phyloP scores from a whole-genome alignment of 2,113 vertebrate genomes.

The Murina feae region DNA sequence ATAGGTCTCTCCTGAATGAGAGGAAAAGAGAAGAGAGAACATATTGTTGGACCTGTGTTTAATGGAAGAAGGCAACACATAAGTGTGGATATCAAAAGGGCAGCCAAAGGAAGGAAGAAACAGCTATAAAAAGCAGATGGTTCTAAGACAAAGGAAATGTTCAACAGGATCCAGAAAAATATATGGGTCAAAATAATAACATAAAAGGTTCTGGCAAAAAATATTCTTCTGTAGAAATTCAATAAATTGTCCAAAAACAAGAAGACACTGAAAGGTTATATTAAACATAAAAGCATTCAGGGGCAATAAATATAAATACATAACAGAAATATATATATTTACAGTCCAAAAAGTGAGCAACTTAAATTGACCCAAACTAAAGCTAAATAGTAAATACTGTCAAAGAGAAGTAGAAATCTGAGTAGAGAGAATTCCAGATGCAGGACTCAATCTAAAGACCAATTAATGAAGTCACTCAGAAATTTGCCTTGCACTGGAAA shows the following conservation, averaged over 20 bases:
- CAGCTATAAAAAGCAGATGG: slow-evolving; percentile 70
- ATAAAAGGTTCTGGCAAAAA: slow-evolving; percentile 39
- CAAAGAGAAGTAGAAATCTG: not conserved
- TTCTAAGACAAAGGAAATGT: slow-evolving; percentile 54
- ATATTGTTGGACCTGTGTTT: not conserved
- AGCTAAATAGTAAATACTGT: not conserved
- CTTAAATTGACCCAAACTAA: not conserved
- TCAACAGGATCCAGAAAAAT: not conserved
- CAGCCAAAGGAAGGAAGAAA: slow-evolving; percentile 71
- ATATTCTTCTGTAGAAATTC: slow-evolving; percentile 9
- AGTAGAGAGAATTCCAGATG: not conserved
- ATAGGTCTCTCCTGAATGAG: not conserved
- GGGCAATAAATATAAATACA: not conserved
- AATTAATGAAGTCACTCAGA: not conserved
- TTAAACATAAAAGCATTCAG: not conserved
- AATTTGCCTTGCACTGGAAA: not conserved
- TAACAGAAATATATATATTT: not conserved
- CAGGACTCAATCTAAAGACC: not conserved
- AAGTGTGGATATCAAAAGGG: slow-evolving; percentile 53
- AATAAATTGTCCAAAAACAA: not conserved
- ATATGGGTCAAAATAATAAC: slow-evolving; percentile 45
- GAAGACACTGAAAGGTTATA: not conserved
- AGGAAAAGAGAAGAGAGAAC: not conserved
- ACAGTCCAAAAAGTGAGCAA: not conserved
- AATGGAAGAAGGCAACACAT: not conserved